phyloP scores from a whole-genome alignment of 2,113 vertebrate species.

The Parus major region DNA sequence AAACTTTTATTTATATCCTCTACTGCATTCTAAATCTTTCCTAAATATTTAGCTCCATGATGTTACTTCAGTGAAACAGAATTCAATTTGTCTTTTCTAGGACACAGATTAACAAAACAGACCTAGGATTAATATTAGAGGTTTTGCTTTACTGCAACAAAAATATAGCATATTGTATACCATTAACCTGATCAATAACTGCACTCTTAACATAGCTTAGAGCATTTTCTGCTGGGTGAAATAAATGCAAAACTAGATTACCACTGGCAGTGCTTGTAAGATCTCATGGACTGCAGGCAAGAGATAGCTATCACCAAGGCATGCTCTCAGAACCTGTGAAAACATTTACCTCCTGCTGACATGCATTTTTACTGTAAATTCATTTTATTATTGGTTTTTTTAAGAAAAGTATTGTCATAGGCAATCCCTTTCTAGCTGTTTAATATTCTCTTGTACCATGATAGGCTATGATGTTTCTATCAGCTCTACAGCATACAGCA shows the following conservation, averaged over 20 bases:
- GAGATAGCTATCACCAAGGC: not conserved
- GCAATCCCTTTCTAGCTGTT: not conserved
- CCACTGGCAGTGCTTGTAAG: accelerated
- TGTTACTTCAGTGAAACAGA: not conserved
- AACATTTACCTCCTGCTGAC: not conserved
- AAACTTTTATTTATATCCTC: not conserved
- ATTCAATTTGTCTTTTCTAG: not conserved
- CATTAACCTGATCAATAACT: not conserved
- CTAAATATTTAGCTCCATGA: not conserved
- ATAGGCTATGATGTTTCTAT: not conserved
- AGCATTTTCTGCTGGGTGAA: not conserved
- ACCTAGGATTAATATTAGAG: not conserved
- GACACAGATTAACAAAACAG: not conserved
- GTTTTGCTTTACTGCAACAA: not conserved
- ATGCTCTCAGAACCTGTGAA: not conserved
- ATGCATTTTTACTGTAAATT: not conserved
- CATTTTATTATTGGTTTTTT: not conserved
- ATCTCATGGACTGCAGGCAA: not conserved
- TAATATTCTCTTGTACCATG: not conserved
- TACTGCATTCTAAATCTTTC: not conserved
- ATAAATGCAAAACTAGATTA: not conserved
- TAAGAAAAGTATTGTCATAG: not conserved
- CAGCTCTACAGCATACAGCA: not conserved
- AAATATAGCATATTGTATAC: not conserved
- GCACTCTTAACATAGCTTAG: not conserved